Evolutionary conservation across 2,888 invertebrate genomes (phyloP).

Genomic region (Caenorhabditis afra): DNA sequence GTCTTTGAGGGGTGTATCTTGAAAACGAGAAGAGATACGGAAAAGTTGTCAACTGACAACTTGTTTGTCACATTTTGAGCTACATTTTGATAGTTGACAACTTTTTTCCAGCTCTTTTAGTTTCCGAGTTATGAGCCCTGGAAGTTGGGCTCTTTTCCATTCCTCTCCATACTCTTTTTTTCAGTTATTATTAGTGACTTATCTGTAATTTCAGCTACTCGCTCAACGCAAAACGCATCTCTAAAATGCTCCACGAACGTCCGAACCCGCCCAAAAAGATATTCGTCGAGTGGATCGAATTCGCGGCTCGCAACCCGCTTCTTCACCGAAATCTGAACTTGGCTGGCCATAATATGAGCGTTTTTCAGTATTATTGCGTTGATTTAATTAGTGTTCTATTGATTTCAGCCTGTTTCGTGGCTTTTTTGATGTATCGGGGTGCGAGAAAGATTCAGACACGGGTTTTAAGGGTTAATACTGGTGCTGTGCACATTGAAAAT

Average conservation of each 20-base stretch:
- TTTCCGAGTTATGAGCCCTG: too few species aligned
- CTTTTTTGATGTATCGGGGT: too few species aligned
- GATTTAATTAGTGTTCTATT: slow-evolving; percentile 22
- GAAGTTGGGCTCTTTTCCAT: too few species aligned
- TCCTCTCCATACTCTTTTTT: too few species aligned
- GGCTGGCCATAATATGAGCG: slow-evolving; percentile 27
- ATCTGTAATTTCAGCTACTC: slow-evolving; percentile 27
- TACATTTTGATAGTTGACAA: too few species aligned
- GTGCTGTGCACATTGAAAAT: too few species aligned
- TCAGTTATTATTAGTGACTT: too few species aligned
- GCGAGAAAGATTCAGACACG: too few species aligned
- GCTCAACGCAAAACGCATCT: slow-evolving; percentile 43
- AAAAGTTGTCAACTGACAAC: too few species aligned
- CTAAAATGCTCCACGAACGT: slow-evolving; percentile 53
- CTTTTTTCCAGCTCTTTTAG: not conserved
- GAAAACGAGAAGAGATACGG: too few species aligned
- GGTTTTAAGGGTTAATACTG: too few species aligned
- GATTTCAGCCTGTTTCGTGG: not conserved
- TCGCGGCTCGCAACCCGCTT: slow-evolving; percentile 49
- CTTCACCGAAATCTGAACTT: slow-evolving; percentile 49
- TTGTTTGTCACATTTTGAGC: too few species aligned
- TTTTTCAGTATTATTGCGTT: slow-evolving; percentile 49
- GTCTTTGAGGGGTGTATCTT: not conserved
- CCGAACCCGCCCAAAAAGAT: slow-evolving; percentile 36
- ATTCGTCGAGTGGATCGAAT: slow-evolving; percentile 62